A percentile compares a stretch with the other conserved stretches of the same genome.
Evolutionary conservation across 2,888 invertebrate species (phyloP).

Genomic region (Polydrusus pterygomalis): DNA sequence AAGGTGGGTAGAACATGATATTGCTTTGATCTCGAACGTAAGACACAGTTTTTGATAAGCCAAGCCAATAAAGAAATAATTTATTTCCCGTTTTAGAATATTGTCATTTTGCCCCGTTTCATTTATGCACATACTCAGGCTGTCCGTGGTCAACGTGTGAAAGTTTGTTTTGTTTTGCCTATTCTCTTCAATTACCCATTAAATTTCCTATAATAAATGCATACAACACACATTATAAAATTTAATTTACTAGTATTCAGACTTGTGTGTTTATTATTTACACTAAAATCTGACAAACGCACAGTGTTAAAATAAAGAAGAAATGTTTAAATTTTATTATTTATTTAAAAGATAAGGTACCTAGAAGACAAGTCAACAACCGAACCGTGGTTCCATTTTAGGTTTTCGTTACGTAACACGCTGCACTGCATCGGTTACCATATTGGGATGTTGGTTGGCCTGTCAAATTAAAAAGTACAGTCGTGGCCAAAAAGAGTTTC

Average conservation of each 20-base stretch:
- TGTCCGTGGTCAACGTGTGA: slow-evolving; percentile 4
- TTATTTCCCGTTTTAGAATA: no score
- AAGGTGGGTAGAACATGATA: no score
- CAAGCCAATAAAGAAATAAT: no score
- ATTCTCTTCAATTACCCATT: neutral
- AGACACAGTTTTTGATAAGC: no score
- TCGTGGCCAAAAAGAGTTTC: neutral
- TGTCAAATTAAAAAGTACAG: slow-evolving; percentile 36
- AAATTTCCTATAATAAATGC: slow-evolving; percentile 8
- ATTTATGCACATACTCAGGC: neutral
- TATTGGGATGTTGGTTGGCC: slow-evolving; percentile 47
- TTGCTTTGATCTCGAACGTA: no score
- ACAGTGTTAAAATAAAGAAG: neutral
- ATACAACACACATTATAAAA: neutral
- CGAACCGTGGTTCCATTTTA: slow-evolving; percentile 38
- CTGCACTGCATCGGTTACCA: slow-evolving; percentile 43
- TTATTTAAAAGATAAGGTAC: slow-evolving; percentile 4
- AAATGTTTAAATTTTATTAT: slow-evolving; percentile 5
- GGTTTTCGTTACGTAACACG: slow-evolving; percentile 42
- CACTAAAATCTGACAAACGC: neutral
- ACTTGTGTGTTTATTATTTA: slow-evolving; percentile 3
- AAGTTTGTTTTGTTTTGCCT: neutral
- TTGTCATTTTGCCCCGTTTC: no score
- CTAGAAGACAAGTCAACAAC: slow-evolving; percentile 39
- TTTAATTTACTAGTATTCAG: slow-evolving; percentile 8